Conservation (phyloP, 2,113 vertebrate species). For the Mus spicilegus region DNA sequence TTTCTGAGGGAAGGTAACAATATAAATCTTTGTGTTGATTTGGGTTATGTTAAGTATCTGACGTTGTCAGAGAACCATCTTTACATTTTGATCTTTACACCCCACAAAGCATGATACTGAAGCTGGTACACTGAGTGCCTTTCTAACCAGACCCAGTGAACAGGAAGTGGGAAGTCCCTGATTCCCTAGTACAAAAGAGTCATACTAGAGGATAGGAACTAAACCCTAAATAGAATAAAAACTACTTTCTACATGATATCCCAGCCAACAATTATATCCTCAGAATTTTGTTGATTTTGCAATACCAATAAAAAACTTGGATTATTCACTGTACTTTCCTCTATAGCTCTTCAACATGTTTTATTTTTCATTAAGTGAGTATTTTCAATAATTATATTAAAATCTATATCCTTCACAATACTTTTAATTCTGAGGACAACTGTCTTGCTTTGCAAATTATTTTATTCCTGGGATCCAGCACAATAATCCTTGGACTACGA, state of each 20-base stretch:
- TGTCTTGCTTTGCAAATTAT: constrained; percentile 19
- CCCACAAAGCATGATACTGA: background rate
- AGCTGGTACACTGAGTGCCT: background rate
- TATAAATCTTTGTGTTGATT: background rate
- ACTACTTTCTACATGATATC: background rate
- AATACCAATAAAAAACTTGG: background rate
- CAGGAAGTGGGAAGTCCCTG: background rate
- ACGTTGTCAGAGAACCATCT: background rate
- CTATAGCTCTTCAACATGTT: constrained; percentile 20
- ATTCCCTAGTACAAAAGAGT: constrained; percentile 7
- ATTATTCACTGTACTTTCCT: constrained; percentile 18
- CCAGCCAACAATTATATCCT: background rate
- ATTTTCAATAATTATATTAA: constrained; percentile 51
- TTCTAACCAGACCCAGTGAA: background rate
- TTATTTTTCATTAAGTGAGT: background rate
- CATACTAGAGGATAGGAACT: background rate
- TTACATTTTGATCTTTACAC: constrained; percentile 26
- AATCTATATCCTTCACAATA: background rate
- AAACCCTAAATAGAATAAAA: constrained; percentile 2
- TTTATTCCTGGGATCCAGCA: background rate
- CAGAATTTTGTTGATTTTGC: constrained; percentile 10
- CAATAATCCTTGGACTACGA: constrained; percentile 24
- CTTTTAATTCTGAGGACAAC: background rate
- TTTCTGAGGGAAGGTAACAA: background rate
- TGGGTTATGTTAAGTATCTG: constrained; percentile 29